These are phyloP conservation scores for Phaetusa simplex DNA, from an alignment of 2,113 vertebrate genomes.

Conservation along the genomic window DNA sequence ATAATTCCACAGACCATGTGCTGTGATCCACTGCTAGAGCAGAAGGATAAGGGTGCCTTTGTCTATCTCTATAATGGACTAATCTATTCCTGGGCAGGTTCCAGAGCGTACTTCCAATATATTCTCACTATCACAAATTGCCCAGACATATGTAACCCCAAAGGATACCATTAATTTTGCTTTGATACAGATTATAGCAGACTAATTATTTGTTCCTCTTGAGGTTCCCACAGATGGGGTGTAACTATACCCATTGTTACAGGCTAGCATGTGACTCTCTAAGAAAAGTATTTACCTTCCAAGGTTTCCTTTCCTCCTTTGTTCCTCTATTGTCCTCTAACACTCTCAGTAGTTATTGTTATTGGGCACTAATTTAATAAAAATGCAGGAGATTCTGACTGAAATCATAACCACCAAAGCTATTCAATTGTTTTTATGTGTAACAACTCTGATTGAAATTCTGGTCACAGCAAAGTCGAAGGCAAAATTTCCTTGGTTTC, in stretches of 20 bases:
- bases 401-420: slow-evolving; percentile 37
- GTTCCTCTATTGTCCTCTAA: slow-evolving; percentile 17
- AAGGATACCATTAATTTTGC: slow-evolving; percentile 20
- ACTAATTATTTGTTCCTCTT: slow-evolving; percentile 20
- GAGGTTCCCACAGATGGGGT: neutral
- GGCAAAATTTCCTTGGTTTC: slow-evolving; percentile 34
- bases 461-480: neutral
- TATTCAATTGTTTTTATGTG: slow-evolving; percentile 18
- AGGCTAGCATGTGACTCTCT: neutral
- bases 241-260: neutral
- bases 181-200: neutral
- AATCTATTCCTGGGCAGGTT: slow-evolving; percentile 9
- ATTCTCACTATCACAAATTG: neutral
- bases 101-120: neutral
- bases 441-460: slow-evolving; percentile 36
- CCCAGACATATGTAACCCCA: neutral
- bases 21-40: neutral
- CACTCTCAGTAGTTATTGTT: slow-evolving; percentile 13
- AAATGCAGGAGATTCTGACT: slow-evolving; percentile 28
- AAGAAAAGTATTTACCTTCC: neutral
- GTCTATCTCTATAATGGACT: neutral
- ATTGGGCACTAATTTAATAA: slow-evolving; percentile 51
- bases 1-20: neutral
- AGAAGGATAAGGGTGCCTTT: neutral
- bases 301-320: neutral